phyloP scores from a whole-genome alignment of 2,888 invertebrate genomes.

The Synanthedon formicaeformis region DNA sequence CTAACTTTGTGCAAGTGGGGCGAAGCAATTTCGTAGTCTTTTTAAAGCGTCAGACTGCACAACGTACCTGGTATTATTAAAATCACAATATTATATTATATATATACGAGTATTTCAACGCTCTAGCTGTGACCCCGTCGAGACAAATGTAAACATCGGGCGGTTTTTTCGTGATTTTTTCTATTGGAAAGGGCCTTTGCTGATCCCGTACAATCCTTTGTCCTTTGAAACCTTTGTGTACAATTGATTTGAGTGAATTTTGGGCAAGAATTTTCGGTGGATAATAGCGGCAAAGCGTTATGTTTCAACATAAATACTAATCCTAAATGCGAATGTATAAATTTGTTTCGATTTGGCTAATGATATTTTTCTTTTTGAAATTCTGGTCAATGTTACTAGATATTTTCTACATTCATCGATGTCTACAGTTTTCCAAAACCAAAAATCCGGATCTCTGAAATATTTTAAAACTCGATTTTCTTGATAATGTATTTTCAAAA shows the following conservation, averaged over 20 bases:
- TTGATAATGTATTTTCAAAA: too few relatives aligned
- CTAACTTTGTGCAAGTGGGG: too few relatives aligned
- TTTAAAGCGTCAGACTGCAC: not conserved
- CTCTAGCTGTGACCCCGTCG: not conserved
- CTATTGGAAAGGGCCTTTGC: not conserved
- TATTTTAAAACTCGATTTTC: too few relatives aligned
- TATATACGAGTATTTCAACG: constrained; percentile 2
- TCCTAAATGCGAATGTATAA: too few relatives aligned
- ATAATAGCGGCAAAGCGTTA: not conserved
- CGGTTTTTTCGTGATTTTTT: not conserved
- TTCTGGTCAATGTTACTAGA: too few relatives aligned
- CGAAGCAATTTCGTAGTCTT: too few relatives aligned
- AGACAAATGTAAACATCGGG: not conserved
- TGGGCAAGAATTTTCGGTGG: not conserved
- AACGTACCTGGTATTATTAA: not conserved
- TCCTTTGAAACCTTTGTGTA: not conserved
- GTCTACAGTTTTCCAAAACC: too few relatives aligned
- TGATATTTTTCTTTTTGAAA: too few relatives aligned
- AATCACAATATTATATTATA: constrained; percentile 3
- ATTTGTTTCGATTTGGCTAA: too few relatives aligned
- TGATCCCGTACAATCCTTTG: not conserved
- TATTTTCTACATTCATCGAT: too few relatives aligned
- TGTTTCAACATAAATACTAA: too few relatives aligned
- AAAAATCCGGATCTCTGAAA: too few relatives aligned
- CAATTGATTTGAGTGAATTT: not conserved